Evolutionary conservation across 2,888 invertebrate species (phyloP).

Genomic region (Amblyjoppa fuscipennis): DNA sequence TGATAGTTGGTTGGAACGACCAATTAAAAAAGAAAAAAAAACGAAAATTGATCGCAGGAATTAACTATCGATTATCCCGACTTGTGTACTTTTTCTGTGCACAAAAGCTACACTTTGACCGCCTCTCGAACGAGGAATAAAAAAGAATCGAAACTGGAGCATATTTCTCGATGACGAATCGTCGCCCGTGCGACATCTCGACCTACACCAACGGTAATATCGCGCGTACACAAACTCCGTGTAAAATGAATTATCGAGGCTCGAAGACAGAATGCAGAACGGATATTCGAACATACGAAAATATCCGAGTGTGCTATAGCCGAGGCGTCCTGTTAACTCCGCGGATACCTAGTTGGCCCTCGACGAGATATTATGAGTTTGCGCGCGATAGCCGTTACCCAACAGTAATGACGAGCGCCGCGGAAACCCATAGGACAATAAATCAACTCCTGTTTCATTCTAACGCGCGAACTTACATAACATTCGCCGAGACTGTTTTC

Average conservation of each 20-base stretch:
- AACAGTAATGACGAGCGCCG: slow-evolving; percentile 21
- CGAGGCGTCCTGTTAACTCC: slow-evolving; percentile 49
- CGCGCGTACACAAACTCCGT: slow-evolving; percentile 1
- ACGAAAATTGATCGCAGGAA: not conserved
- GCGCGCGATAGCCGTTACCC: slow-evolving; percentile 16
- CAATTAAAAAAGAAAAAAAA: not conserved
- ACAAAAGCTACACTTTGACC: not conserved
- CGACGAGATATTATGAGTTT: slow-evolving; percentile 51
- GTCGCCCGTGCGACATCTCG: slow-evolving; percentile 25
- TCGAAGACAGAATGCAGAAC: slow-evolving; percentile 18
- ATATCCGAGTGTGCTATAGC: slow-evolving; percentile 62
- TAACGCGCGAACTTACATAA: not conserved
- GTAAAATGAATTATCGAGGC: slow-evolving; percentile 13
- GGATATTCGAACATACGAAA: slow-evolving; percentile 50
- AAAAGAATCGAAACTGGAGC: not conserved
- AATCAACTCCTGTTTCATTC: not conserved
- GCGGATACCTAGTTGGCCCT: slow-evolving; percentile 58
- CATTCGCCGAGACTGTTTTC: not conserved
- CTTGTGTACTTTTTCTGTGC: not conserved
- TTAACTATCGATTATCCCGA: not conserved
- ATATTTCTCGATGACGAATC: slow-evolving; percentile 30
- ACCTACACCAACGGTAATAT: slow-evolving; percentile 45
- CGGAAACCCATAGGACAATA: not conserved
- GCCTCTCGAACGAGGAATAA: not conserved
- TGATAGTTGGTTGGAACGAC: not conserved